Percentiles rank a stretch among this genome's conserved stretches.
Evolutionary conservation across 2,888 invertebrate species (phyloP).

Genomic region (Parthenolecanium corni): DNA sequence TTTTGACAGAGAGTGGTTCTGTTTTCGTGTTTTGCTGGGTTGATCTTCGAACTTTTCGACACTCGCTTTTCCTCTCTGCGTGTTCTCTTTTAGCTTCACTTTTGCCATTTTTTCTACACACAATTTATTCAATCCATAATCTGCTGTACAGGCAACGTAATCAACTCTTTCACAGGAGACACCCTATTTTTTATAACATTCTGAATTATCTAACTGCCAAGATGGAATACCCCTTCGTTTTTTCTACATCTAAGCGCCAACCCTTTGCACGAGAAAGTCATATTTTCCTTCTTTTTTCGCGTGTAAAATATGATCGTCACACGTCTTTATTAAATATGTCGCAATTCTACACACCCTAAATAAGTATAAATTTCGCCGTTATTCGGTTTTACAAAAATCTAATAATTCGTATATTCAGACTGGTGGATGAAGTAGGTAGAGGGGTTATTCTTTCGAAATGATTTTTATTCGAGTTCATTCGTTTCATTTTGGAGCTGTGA

Average conservation of each 20-base stretch:
- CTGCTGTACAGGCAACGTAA: background rate
- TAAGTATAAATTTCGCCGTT: no score
- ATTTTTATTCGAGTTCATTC: no score
- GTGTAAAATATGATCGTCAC: no score
- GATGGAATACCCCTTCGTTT: background rate
- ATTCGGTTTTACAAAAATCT: no score
- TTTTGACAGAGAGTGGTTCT: slow-evolving; percentile 24
- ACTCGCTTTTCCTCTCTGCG: background rate
- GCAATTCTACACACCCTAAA: no score
- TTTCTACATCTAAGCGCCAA: background rate
- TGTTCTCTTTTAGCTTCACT: background rate
- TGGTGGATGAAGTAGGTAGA: no score
- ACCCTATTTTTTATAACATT: background rate
- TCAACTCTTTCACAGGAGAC: background rate
- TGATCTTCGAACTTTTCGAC: slow-evolving; percentile 12
- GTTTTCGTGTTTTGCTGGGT: slow-evolving; percentile 19
- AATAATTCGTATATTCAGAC: no score
- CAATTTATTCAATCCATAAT: no score
- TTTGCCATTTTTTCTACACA: no score
- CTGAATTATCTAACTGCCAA: background rate
- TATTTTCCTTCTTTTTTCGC: background rate
- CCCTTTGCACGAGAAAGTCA: background rate
- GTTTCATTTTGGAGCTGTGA: no score
- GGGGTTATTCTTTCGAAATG: no score
- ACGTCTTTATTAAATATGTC: no score